phyloP scores from a whole-genome alignment of 1,140 invertebrate genomes.

The Bombus superbus region DNA sequence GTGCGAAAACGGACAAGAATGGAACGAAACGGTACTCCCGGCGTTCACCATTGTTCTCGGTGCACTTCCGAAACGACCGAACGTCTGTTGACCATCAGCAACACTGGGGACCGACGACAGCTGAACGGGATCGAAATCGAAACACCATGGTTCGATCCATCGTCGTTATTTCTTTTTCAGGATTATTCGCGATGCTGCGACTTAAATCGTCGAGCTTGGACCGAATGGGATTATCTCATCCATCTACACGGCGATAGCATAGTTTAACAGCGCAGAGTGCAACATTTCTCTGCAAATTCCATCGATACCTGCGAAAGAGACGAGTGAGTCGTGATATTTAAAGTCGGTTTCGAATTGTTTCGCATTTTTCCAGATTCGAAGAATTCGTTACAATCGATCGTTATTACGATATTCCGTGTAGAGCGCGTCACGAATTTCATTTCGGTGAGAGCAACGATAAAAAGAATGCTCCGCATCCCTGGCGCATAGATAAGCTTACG shows the following conservation, averaged over 20 bases:
- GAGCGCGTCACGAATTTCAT: not conserved
- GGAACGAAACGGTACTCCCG: not conserved
- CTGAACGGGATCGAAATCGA: not conserved
- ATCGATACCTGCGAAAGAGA: not conserved
- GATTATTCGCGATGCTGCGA: not conserved
- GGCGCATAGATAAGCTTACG: constrained; percentile 6
- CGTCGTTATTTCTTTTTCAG: not conserved
- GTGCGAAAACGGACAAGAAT: not conserved
- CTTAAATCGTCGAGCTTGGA: not conserved
- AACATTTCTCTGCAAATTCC: not conserved
- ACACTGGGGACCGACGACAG: not conserved
- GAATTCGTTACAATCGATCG: not conserved
- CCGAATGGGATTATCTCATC: not conserved
- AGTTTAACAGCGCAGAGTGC: not conserved
- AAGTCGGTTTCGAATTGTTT: too few species aligned
- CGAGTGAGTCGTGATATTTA: too few species aligned
- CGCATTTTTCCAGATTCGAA: too few species aligned
- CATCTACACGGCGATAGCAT: not conserved
- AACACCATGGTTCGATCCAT: not conserved
- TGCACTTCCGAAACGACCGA: not conserved
- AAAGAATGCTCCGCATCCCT: not conserved
- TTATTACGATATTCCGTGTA: too few species aligned
- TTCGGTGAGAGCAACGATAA: not conserved
- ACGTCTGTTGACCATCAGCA: not conserved
- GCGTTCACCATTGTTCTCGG: not conserved